Conservation (phyloP, 2,113 vertebrate genomes). For the Semicossyphus pulcher region DNA sequence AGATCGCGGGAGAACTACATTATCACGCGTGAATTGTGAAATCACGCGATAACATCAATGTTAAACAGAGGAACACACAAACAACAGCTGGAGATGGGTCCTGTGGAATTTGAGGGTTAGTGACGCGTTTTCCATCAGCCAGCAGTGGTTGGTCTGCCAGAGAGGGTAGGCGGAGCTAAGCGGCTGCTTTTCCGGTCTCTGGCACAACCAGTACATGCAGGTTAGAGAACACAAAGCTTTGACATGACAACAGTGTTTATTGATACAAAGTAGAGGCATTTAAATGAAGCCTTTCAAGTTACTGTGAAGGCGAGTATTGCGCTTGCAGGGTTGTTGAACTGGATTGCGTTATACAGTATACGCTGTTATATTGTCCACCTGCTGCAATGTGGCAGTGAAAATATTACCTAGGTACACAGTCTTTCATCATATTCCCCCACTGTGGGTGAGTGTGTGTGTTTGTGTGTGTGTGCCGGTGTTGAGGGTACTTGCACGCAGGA, state of each 20-base stretch:
- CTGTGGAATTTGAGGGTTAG: too few relatives aligned
- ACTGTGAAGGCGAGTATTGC: not conserved
- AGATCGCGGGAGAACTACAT: too few relatives aligned
- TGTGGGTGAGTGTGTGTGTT: not conserved
- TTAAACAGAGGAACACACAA: too few relatives aligned
- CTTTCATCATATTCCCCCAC: not conserved
- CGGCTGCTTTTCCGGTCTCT: too few relatives aligned
- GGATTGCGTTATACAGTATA: not conserved
- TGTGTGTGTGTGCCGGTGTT: constrained; percentile 15
- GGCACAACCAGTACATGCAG: too few relatives aligned
- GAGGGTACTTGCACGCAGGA: not conserved
- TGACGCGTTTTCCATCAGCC: too few relatives aligned
- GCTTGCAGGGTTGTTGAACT: not conserved
- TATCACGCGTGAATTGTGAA: too few relatives aligned
- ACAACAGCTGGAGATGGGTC: too few relatives aligned
- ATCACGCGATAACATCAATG: too few relatives aligned
- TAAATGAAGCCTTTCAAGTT: not conserved
- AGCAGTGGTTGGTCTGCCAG: too few relatives aligned
- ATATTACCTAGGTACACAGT: not conserved
- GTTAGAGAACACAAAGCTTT: too few relatives aligned
- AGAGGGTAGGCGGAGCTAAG: too few relatives aligned
- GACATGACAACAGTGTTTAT: not conserved
- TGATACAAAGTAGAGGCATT: not conserved
- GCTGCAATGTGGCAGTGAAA: constrained; percentile 1
- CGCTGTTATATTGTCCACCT: constrained; percentile 8